Evolutionary conservation across 1,140 invertebrate genomes (phyloP), one percentile per base, ranked within the genome.

Genomic region (Drosophila funebris): DNA sequence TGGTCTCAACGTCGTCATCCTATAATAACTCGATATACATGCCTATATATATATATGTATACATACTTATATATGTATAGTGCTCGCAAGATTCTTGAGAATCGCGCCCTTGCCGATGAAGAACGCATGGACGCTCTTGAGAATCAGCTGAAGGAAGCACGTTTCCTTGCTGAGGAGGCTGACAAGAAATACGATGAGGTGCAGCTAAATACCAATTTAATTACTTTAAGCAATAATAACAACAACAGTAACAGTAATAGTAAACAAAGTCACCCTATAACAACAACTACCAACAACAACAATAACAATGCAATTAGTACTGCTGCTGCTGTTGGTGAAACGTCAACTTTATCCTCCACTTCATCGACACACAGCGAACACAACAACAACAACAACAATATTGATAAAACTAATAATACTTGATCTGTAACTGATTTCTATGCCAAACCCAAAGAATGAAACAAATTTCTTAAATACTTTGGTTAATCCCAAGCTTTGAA

Each of bases 151-250:
- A 99, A 99, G 94, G 99, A 99, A 93, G 98, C 99, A 92, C 96
- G 98, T 93, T 98, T 99, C 95, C 95, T 99, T 92, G 98, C 99
- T 93, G 99, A 99, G 94, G 99, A 99, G 94, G 99, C 99, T 92
- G 99, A 99, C 95, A 97, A 99, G 94, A 99, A 99, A 99, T 99
- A 99, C 94, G 99, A 99, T 97, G 99, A 99, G 98, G 99, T 99
- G 95, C 93, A 90, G 91, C 81, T 88, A 84, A 84, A 84, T 85
- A 90, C 85, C 73, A 89, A 74, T 81, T 56, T 89, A 73, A 78
- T 61, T 74, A 77, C 36, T 71, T 73, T 85, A 87, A 90, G 83
- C 79, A 84, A 74, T 31, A 74, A 80, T 39, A 77, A 77, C 62
- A 87, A 66, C 39, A 76, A 81, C 71, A 54, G 61, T 58, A 53